phyloP scores from a whole-genome alignment of 2,113 vertebrate species.

The Nibea albiflora region DNA sequence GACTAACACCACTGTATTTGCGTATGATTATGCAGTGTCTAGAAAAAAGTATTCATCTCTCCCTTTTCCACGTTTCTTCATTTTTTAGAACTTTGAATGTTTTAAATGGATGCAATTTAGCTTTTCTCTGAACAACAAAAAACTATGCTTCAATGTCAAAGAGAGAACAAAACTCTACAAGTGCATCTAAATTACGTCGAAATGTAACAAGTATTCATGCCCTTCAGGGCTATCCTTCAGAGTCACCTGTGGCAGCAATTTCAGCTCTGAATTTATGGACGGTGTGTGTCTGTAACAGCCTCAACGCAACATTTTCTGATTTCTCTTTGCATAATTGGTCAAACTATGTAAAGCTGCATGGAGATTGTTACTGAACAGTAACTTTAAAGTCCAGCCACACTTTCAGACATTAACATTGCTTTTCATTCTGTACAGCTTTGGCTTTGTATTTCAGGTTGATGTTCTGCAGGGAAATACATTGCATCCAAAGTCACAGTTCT shows the following conservation, averaged over 20 bases:
- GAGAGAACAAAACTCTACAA: background rate
- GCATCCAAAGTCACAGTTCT: background rate
- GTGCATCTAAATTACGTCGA: background rate
- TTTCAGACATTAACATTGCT: background rate
- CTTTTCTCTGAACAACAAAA: background rate
- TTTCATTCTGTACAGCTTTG: background rate
- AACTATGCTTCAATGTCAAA: background rate
- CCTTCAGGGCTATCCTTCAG: background rate
- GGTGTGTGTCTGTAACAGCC: background rate
- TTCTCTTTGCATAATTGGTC: background rate
- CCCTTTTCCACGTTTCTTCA: background rate
- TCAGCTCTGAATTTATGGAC: background rate
- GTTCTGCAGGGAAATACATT: background rate
- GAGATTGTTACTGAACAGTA: background rate
- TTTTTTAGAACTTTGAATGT: background rate
- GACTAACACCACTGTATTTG: conserved; percentile 8
- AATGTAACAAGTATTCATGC: background rate
- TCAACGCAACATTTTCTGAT: background rate
- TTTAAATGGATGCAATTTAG: conserved; percentile 5
- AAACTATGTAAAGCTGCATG: background rate
- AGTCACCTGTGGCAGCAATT: background rate
- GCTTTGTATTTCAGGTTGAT: background rate
- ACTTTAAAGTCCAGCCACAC: background rate
- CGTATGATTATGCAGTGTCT: conserved; percentile 12
- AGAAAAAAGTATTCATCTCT: background rate